A percentile compares a stretch with the other conserved stretches of the same genome.
Evolutionary conservation across 1,140 invertebrate species (phyloP).

Genomic region (Zaprionus inermis): DNA sequence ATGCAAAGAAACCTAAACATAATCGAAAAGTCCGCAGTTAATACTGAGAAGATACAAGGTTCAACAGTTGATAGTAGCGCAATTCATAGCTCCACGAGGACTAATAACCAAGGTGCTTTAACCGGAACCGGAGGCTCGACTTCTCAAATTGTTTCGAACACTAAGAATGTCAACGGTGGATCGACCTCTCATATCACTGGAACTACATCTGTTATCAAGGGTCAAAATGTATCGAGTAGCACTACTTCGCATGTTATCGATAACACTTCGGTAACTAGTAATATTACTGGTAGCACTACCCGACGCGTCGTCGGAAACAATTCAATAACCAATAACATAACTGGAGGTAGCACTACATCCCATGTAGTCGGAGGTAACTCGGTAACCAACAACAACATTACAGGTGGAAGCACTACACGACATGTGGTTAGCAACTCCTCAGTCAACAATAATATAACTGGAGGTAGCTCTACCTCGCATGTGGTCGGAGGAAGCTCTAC

Average conservation of each 20-base stretch:
- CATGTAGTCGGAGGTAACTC: conserved; percentile 21
- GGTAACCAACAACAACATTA: conserved; percentile 39
- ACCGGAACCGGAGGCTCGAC: conserved; percentile 38
- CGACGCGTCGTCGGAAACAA: conserved; percentile 14
- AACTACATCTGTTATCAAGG: conserved; percentile 7
- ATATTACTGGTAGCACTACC: conserved; percentile 31
- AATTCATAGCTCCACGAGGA: conserved; percentile 35
- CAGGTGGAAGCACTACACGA: background rate
- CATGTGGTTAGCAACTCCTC: conserved; percentile 7
- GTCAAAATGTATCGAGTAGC: conserved; percentile 2
- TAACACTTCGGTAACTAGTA: conserved; percentile 32
- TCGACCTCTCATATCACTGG: conserved; percentile 28
- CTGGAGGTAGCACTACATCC: conserved; percentile 9
- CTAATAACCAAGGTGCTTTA: conserved; percentile 40
- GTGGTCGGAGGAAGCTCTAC: conserved; percentile 7
- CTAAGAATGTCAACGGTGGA: conserved; percentile 43
- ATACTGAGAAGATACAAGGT: conserved; percentile 39
- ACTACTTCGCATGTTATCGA: conserved; percentile 8
- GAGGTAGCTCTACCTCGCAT: background rate
- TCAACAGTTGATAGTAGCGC: conserved; percentile 40
- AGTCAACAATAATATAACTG: conserved; percentile 24
- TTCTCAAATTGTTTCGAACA: conserved; percentile 19
- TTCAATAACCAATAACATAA: conserved; percentile 35
- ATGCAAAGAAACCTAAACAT: conserved; percentile 64
- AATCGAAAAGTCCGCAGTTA: conserved; percentile 43